phyloP scores from a whole-genome alignment of 2,888 invertebrate genomes.

The Callosobruchus maculatus region DNA sequence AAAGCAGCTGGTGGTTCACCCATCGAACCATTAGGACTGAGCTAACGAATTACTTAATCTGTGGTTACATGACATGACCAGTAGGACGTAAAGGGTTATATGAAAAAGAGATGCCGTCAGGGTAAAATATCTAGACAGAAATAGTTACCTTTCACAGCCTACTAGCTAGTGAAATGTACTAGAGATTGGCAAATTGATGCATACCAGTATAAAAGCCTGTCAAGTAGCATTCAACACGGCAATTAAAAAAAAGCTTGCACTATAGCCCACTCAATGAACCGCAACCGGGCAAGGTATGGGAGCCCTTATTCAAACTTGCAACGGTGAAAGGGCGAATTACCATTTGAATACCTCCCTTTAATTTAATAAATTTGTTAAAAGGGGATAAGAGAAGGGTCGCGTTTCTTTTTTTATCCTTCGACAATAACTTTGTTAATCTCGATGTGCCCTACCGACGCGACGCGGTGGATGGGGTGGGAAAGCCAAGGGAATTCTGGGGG shows the following conservation, averaged over 20 bases:
- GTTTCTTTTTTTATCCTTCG: conserved; percentile 27
- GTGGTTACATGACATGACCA: too few relatives aligned
- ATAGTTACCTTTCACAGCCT: too few relatives aligned
- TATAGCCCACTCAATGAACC: conserved; percentile 13
- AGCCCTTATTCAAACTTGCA: conserved; percentile 7
- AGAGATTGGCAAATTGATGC: too few relatives aligned
- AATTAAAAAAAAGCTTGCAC: neutral
- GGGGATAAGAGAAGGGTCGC: conserved; percentile 19
- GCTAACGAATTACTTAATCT: too few relatives aligned
- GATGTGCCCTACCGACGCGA: conserved; percentile 14
- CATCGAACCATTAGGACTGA: too few relatives aligned
- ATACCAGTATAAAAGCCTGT: too few relatives aligned
- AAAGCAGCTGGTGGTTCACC: too few relatives aligned
- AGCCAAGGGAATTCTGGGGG: neutral
- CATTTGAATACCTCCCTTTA: conserved; percentile 31
- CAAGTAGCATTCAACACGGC: neutral
- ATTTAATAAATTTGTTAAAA: conserved; percentile 33
- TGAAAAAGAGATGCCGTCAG: too few relatives aligned
- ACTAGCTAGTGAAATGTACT: too few relatives aligned
- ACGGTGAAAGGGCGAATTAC: conserved; percentile 22
- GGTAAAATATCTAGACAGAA: too few relatives aligned
- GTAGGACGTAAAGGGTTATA: too few relatives aligned
- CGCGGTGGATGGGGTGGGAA: neutral
- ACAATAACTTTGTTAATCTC: conserved; percentile 33
- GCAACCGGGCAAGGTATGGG: conserved; percentile 7